These are phyloP conservation scores for Amiota minor DNA, from an alignment of 2,888 invertebrate genomes.

Conservation along the genomic window DNA sequence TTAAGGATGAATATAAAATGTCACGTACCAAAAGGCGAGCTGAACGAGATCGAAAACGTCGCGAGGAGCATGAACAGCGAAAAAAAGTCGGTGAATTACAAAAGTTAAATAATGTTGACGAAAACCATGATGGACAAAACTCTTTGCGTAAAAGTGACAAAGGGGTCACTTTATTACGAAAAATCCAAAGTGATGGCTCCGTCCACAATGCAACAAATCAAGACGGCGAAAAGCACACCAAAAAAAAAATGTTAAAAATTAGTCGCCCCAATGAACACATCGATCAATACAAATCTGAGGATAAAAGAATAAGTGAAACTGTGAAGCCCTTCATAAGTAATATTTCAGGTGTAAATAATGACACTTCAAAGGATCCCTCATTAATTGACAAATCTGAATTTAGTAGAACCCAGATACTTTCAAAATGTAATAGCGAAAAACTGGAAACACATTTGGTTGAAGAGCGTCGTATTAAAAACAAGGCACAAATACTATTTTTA, in stretches of 20 bases:
- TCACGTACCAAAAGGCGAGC: conserved; percentile 66
- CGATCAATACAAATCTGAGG: conserved; percentile 21
- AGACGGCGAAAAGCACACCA: background rate
- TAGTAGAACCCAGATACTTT: too few relatives aligned
- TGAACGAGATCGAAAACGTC: conserved; percentile 69
- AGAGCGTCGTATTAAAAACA: conserved; percentile 70
- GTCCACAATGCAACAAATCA: conserved; percentile 23
- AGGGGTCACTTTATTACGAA: conserved; percentile 13
- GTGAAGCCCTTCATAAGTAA: conserved; percentile 59
- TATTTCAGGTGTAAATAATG: conserved; percentile 49
- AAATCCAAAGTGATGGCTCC: background rate
- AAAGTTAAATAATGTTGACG: conserved; percentile 44
- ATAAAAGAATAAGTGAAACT: conserved; percentile 48
- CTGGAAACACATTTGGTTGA: conserved; percentile 48
- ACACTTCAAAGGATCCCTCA: conserved; percentile 17
- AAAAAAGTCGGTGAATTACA: conserved; percentile 50
- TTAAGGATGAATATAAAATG: conserved; percentile 49
- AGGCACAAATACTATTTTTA: conserved; percentile 52
- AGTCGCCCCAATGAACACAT: background rate
- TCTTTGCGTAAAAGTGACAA: conserved; percentile 46
- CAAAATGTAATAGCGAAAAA: too few relatives aligned
- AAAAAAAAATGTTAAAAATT: background rate
- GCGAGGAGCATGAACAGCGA: conserved; percentile 71
- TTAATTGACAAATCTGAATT: too few relatives aligned
- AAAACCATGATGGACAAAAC: conserved; percentile 45